phyloP scores from a whole-genome alignment of 2,888 invertebrate species.

The Trichacis sp. region DNA sequence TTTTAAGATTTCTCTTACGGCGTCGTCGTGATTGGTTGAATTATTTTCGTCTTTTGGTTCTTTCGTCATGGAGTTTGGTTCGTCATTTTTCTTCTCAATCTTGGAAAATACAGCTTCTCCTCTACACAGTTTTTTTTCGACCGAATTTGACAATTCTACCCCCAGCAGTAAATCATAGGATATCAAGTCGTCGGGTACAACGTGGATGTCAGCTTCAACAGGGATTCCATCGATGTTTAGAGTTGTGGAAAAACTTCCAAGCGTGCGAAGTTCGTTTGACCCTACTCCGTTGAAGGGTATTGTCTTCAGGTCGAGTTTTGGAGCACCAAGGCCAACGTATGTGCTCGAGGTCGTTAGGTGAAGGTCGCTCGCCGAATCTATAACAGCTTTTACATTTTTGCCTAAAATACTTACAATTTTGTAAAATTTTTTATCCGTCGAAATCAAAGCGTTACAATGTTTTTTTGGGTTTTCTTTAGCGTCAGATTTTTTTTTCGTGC shows the following conservation, averaged over 20 bases:
- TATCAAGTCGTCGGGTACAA: too few species aligned
- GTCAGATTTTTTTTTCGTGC: not conserved
- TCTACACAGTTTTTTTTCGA: too few species aligned
- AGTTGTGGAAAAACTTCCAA: not conserved
- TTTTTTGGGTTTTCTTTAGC: not conserved
- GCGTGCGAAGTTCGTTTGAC: conserved; percentile 7
- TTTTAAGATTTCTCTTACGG: too few species aligned
- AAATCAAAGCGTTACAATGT: not conserved
- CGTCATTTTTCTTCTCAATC: too few species aligned
- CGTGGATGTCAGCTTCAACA: too few species aligned
- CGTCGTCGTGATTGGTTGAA: too few species aligned
- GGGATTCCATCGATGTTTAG: conserved; percentile 17
- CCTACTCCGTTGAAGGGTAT: conserved; percentile 13
- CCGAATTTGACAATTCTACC: too few species aligned
- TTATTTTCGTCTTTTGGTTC: too few species aligned
- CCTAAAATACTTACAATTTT: conserved; percentile 8
- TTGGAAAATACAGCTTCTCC: too few species aligned
- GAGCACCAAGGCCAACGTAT: conserved; percentile 16
- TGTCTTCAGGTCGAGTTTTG: not conserved
- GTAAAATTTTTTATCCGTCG: not conserved
- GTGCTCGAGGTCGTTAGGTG: conserved; percentile 17
- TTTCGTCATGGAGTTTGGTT: too few species aligned
- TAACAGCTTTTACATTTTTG: conserved; percentile 9
- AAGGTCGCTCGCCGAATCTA: conserved; percentile 32
- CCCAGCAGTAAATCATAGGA: too few species aligned